phyloP scores from a whole-genome alignment of 2,113 vertebrate genomes.

The Sialia sialis region DNA sequence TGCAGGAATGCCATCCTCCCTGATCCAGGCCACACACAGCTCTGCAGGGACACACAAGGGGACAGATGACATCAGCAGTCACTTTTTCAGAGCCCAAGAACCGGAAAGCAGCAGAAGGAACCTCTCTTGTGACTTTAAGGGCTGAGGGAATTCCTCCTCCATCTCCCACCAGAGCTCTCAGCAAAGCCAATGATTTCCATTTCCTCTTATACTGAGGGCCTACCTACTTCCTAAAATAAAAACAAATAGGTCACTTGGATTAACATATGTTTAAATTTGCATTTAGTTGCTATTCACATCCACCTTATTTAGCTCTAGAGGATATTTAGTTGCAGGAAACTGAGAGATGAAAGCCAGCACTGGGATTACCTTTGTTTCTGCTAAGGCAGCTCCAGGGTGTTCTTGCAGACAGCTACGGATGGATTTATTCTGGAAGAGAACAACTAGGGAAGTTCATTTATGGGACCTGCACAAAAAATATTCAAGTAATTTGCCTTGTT shows the following conservation, averaged over 20 bases:
- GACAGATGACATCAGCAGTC: neutral
- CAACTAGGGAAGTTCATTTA: neutral
- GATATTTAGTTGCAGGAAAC: constrained; percentile 64
- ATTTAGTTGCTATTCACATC: constrained; percentile 75
- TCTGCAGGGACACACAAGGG: neutral
- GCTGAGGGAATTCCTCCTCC: neutral
- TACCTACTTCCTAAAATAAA: neutral
- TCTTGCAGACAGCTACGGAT: constrained; percentile 48
- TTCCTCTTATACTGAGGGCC: neutral
- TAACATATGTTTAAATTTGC: constrained; percentile 65
- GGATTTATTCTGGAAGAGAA: constrained; percentile 38
- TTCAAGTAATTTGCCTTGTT: neutral
- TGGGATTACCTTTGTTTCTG: constrained; percentile 58
- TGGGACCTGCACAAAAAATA: neutral
- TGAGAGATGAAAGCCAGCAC: constrained; percentile 68
- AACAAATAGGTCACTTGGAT: constrained; percentile 35
- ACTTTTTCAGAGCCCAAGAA: neutral
- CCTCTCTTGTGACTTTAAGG: neutral
- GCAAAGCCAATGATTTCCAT: neutral
- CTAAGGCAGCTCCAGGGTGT: constrained; percentile 66
- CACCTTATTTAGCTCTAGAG: constrained; percentile 57
- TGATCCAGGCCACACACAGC: neutral
- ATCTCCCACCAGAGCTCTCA: neutral
- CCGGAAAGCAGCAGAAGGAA: neutral
- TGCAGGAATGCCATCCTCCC: neutral